These are phyloP conservation scores for Drosophila heteroneura DNA, from an alignment of 2,888 invertebrate species.

Conservation along the genomic window DNA sequence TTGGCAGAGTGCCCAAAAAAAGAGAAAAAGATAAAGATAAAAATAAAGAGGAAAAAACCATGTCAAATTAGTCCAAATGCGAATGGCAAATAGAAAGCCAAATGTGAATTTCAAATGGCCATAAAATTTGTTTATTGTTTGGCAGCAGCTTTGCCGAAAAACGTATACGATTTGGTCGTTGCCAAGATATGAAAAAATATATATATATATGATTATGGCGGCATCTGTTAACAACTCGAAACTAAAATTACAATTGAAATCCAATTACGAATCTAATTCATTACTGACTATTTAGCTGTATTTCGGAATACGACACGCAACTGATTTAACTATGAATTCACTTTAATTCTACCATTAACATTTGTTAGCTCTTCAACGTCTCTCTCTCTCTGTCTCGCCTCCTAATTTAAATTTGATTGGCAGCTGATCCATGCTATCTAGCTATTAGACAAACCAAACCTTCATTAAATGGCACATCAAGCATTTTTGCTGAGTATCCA, in stretches of 20 bases:
- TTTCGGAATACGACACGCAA: not conserved
- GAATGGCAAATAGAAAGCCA: constrained; percentile 49
- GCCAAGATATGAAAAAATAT: not conserved
- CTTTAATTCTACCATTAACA: not conserved
- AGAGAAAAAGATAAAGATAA: constrained; percentile 19
- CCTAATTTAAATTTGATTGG: not conserved
- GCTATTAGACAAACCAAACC: not conserved
- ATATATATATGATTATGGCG: not conserved
- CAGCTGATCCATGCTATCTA: not conserved
- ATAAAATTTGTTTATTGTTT: constrained; percentile 65
- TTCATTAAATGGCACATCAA: not conserved
- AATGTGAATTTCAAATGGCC: constrained; percentile 57
- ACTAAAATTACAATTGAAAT: constrained; percentile 6
- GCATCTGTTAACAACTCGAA: constrained; percentile 4
- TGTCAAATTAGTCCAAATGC: constrained; percentile 70
- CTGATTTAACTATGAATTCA: not conserved
- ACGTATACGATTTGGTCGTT: not conserved
- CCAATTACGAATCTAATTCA: constrained; percentile 4
- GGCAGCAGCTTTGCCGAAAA: constrained; percentile 7
- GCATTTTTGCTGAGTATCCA: not conserved
- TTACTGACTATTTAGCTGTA: not conserved
- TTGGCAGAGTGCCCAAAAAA: constrained; percentile 50
- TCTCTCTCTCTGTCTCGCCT: not conserved
- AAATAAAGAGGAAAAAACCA: constrained; percentile 29
- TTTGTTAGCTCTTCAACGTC: not conserved